Conservation (phyloP, 2,113 vertebrate genomes). For the Tauraco erythrolophus region DNA sequence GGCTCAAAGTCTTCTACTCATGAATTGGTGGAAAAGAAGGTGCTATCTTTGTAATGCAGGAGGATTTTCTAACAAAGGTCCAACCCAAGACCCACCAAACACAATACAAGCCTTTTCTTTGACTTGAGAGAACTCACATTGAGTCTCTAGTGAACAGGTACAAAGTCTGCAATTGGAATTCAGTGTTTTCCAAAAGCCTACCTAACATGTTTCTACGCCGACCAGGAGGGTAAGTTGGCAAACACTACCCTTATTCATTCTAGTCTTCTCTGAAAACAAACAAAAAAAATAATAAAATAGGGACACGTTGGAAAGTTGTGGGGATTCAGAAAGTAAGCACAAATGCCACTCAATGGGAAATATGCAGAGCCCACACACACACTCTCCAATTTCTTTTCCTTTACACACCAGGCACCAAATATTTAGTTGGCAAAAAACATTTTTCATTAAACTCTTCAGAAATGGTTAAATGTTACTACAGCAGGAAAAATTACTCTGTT, state of each 20-base stretch:
- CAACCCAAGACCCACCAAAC: constrained; percentile 19
- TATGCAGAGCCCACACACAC: neutral
- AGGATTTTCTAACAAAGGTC: neutral
- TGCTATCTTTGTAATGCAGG: neutral
- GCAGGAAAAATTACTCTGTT: neutral
- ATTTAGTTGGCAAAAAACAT: neutral
- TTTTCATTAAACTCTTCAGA: neutral
- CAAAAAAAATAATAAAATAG: neutral
- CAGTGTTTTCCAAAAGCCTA: neutral
- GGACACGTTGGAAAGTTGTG: neutral
- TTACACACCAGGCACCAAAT: neutral
- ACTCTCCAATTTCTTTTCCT: neutral
- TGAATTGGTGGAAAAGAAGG: neutral
- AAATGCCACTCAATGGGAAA: neutral
- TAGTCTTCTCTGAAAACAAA: neutral
- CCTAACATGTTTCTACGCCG: neutral
- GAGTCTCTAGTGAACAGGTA: neutral
- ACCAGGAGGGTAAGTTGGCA: neutral
- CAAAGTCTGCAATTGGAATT: neutral
- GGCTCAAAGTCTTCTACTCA: neutral
- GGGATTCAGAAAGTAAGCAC: neutral
- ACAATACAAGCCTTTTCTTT: neutral
- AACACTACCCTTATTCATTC: constrained; percentile 19
- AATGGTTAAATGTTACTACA: neutral
- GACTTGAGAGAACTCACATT: neutral